Conservation (phyloP, 2,113 vertebrate genomes). For the Antigone vipio region DNA sequence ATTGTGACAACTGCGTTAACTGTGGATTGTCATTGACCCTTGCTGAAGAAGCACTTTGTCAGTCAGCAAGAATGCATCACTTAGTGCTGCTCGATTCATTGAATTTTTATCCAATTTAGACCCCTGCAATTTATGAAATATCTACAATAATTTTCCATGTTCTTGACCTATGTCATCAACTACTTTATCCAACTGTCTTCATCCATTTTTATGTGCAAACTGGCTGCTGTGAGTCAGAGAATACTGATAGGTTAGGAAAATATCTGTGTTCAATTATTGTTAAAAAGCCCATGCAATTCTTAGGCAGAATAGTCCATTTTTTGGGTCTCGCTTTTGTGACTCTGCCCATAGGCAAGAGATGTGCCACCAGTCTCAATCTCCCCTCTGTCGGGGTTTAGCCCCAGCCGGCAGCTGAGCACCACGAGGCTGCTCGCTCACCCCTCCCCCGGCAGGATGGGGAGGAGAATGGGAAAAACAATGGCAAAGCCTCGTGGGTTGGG, state of each 20-base stretch:
- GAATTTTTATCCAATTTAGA: background rate
- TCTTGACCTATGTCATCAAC: background rate
- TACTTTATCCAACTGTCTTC: background rate
- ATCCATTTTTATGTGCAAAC: background rate
- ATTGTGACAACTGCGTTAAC: background rate
- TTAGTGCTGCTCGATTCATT: background rate
- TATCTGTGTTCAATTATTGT: background rate
- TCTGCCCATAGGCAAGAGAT: background rate
- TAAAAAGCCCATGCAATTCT: background rate
- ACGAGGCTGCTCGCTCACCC: no score
- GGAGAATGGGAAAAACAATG: no score
- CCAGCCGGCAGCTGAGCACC: no score
- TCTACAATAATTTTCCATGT: background rate
- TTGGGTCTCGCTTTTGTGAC: background rate
- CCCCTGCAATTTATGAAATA: background rate
- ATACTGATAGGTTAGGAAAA: background rate
- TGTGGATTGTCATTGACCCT: background rate
- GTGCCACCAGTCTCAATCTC: background rate
- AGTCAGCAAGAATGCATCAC: background rate
- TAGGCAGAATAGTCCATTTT: background rate
- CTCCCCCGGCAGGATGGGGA: no score
- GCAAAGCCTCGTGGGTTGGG: no score
- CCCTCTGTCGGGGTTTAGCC: background rate
- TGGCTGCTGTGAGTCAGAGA: background rate
- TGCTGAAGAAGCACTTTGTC: background rate